phyloP scores from a whole-genome alignment of 2,113 vertebrate species.

The Bos indicus region DNA sequence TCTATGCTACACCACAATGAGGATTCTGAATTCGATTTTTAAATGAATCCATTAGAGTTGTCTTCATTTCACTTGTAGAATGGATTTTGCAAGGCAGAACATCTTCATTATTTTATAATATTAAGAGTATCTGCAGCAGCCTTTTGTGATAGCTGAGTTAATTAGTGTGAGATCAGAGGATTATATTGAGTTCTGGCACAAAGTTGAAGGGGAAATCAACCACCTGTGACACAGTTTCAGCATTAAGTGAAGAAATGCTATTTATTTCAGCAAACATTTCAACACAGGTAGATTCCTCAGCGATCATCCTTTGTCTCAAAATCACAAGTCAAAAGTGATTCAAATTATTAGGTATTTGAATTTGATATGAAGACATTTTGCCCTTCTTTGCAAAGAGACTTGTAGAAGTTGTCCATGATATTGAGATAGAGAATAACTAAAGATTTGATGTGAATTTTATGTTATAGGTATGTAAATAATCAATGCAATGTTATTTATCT shows the following conservation, averaged over 20 bases:
- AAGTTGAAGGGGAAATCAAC: not conserved
- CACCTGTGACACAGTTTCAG: not conserved
- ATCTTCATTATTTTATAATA: not conserved
- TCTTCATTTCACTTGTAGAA: not conserved
- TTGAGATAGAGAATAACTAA: not conserved
- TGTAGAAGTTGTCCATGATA: not conserved
- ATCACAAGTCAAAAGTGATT: not conserved
- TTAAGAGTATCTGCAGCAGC: not conserved
- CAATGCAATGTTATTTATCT: too few relatives aligned
- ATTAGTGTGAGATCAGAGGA: not conserved
- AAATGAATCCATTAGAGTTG: not conserved
- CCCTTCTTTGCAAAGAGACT: not conserved
- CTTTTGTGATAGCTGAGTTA: not conserved
- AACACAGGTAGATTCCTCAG: not conserved
- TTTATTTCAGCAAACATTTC: not conserved
- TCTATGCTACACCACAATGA: rapidly evolving
- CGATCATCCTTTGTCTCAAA: not conserved
- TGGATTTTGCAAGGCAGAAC: not conserved
- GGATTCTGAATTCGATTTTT: not conserved
- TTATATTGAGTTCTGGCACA: not conserved
- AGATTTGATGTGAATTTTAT: not conserved
- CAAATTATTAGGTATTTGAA: not conserved
- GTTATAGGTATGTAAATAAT: not conserved
- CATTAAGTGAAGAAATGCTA: not conserved
- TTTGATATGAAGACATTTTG: not conserved